Percentiles rank a stretch among this genome's conserved stretches.
These are phyloP conservation scores for Paramormyrops kingsleyae DNA, from an alignment of 2,113 vertebrate genomes.

Conservation along the genomic window DNA sequence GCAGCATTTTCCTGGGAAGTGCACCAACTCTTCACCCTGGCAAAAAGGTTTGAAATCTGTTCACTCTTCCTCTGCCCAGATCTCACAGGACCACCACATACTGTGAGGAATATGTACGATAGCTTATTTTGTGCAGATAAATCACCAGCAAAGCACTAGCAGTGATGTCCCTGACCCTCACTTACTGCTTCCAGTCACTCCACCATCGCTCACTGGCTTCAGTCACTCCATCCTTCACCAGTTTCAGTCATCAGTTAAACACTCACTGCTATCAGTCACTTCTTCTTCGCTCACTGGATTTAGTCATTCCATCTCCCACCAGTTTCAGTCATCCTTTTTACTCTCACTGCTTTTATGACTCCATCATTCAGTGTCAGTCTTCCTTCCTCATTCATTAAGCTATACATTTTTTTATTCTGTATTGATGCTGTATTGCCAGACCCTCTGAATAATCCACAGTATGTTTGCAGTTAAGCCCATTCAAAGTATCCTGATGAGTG, in stretches of 20 bases:
- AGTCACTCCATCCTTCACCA: no score
- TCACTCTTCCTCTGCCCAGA: background rate
- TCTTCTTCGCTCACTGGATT: background rate
- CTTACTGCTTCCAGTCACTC: background rate
- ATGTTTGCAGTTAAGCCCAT: background rate
- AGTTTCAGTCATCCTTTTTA: background rate
- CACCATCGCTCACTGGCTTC: background rate
- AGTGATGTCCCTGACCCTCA: background rate
- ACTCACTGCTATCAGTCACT: background rate
- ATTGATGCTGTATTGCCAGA: background rate
- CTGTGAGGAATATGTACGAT: background rate
- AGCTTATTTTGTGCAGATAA: background rate
- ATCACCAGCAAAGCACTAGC: background rate
- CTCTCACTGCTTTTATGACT: background rate
- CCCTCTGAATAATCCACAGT: background rate
- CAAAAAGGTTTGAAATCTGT: constrained; percentile 22
- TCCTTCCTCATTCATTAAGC: background rate
- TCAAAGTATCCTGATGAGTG: background rate
- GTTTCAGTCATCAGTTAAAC: background rate
- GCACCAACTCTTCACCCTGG: constrained; percentile 75
- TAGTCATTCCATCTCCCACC: background rate
- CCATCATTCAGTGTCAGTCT: background rate
- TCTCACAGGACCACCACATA: background rate
- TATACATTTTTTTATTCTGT: background rate
- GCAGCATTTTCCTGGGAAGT: constrained; percentile 79